A percentile compares a stretch with the other conserved stretches of the same genome.
These are phyloP conservation scores for Lampris megalopsis DNA, from an alignment of 2,113 vertebrate species.

Conservation along the genomic window DNA sequence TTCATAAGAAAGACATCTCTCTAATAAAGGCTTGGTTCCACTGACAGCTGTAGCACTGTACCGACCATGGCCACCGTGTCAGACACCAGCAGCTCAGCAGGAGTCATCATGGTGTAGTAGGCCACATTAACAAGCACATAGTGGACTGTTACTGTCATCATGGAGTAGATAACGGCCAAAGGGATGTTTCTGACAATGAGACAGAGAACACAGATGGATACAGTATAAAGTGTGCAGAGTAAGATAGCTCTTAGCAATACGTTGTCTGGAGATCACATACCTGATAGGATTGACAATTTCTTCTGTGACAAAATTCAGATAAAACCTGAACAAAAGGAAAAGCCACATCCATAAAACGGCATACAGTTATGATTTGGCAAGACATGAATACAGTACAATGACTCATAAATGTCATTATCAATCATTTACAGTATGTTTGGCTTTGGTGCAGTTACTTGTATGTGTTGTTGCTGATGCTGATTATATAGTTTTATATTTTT, in stretches of 20 bases:
- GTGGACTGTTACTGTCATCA: conserved; percentile 89
- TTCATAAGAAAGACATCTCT: background rate
- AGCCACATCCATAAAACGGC: background rate
- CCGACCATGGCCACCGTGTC: conserved; percentile 95
- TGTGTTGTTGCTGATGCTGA: no score
- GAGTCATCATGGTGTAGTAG: conserved; percentile 93
- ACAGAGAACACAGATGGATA: background rate
- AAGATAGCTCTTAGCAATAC: background rate
- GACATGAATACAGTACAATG: background rate
- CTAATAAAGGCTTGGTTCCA: background rate
- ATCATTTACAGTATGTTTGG: no score
- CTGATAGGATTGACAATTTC: conserved; percentile 89
- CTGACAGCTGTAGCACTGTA: background rate
- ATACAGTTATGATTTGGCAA: background rate
- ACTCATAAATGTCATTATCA: background rate
- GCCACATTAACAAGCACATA: conserved; percentile 95
- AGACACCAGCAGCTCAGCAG: conserved; percentile 89
- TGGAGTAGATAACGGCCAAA: conserved; percentile 91
- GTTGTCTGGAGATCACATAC: conserved; percentile 61
- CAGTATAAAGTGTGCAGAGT: background rate
- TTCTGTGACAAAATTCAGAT: conserved; percentile 88
- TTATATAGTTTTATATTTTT: background rate
- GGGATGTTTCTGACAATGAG: conserved; percentile 88
- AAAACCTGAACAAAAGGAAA: conserved; percentile 81
- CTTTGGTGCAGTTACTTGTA: no score